Percentiles rank a stretch among this genome's conserved stretches.
phyloP scores from a whole-genome alignment of 2,113 vertebrate genomes.

The Microtus oregoni region DNA sequence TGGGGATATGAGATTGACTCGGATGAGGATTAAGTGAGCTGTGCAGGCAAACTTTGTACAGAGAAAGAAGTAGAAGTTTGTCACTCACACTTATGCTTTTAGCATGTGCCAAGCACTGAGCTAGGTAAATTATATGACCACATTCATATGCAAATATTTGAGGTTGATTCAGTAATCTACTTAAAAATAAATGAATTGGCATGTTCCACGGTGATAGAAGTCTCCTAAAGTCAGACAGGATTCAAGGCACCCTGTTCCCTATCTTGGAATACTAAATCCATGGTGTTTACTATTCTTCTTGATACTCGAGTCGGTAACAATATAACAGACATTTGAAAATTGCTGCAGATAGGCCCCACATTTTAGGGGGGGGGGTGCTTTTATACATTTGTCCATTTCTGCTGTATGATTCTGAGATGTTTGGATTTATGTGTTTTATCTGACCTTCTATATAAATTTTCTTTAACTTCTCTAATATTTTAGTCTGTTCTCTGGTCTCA shows the following conservation, averaged over 20 bases:
- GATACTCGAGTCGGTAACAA: background rate
- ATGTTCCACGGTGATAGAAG: background rate
- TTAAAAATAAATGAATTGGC: conserved; percentile 27
- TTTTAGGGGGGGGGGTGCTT: conserved; percentile 38
- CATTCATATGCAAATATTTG: background rate
- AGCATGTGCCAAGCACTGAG: background rate
- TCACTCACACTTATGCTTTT: background rate
- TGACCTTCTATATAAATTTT: background rate
- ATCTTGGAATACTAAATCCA: background rate
- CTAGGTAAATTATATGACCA: background rate
- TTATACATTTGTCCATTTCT: conserved; percentile 22
- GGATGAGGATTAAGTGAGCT: background rate
- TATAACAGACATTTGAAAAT: background rate
- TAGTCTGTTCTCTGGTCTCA: conserved; percentile 5
- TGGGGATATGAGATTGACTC: background rate
- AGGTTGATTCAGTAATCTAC: background rate
- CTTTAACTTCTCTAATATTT: conserved; percentile 39
- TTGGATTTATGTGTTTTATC: conserved; percentile 38
- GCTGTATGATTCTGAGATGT: background rate
- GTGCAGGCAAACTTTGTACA: background rate
- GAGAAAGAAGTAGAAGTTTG: conserved; percentile 1
- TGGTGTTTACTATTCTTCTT: background rate
- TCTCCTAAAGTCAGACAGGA: background rate
- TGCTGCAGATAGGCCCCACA: background rate
- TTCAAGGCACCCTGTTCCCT: background rate